Conservation (phyloP, 2,113 vertebrate species). For the Notothenia rossii region DNA sequence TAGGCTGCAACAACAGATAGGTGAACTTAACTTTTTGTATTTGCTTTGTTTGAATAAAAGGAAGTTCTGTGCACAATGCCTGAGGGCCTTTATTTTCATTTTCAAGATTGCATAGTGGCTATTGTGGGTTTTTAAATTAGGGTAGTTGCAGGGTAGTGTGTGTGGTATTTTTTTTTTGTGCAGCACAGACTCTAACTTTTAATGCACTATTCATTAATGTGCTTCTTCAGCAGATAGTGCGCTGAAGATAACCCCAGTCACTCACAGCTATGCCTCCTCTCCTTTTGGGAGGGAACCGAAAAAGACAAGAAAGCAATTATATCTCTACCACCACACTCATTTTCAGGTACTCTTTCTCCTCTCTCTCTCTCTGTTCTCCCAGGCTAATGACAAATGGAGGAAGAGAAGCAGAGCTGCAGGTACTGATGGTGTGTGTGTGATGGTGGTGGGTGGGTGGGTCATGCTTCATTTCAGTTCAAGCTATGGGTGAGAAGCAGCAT, state of each 20-base stretch:
- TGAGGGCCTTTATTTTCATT: conserved; percentile 55
- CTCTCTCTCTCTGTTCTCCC: conserved; percentile 41
- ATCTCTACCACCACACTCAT: conserved; percentile 71
- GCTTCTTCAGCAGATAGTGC: conserved; percentile 79
- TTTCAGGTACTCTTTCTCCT: conserved; percentile 62
- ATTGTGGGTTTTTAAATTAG: conserved; percentile 70
- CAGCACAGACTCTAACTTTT: conserved; percentile 69
- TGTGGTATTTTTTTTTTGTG: conserved; percentile 12
- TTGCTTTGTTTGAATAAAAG: conserved; percentile 54
- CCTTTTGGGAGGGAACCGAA: conserved; percentile 71
- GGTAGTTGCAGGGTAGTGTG: conserved; percentile 54
- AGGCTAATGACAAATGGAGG: conserved; percentile 70
- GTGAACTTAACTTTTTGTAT: conserved; percentile 26
- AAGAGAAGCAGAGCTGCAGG: conserved; percentile 58
- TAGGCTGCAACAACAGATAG: conserved; percentile 37
- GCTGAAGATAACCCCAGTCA: conserved; percentile 77
- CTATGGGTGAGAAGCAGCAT: conserved; percentile 30
- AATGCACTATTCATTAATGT: conserved; percentile 82
- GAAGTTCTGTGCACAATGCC: conserved; percentile 43
- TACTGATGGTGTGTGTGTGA: conserved; percentile 46
- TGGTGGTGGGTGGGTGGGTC: conserved; percentile 27
- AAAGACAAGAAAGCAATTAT: conserved; percentile 84
- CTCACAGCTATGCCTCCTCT: conserved; percentile 71
- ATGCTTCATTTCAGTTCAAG: conserved; percentile 62
- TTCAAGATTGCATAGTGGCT: conserved; percentile 50